Percentiles rank a stretch among this genome's conserved stretches.
phyloP scores from a whole-genome alignment of 2,888 invertebrate genomes.

The Sinotaia quadrata region DNA sequence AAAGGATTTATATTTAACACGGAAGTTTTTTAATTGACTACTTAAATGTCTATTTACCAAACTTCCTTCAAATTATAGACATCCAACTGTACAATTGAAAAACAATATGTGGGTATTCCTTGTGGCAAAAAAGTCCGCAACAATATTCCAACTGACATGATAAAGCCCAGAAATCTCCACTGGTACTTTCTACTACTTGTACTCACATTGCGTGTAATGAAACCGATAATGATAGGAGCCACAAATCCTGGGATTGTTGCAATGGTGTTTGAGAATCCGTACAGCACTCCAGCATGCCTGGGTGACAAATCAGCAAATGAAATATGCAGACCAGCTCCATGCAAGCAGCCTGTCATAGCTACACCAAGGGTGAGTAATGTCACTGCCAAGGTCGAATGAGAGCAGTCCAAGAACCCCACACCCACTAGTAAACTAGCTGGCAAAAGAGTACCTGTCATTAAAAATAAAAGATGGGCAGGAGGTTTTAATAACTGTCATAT shows the following conservation, averaged over 20 bases:
- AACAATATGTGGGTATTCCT: no score
- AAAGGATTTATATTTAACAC: no score
- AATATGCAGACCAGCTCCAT: conserved; percentile 58
- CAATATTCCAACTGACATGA: no score
- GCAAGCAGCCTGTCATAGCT: conserved; percentile 54
- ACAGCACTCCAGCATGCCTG: conserved; percentile 62
- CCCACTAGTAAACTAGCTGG: conserved; percentile 55
- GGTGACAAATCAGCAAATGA: conserved; percentile 67
- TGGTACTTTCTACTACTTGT: conserved; percentile 25
- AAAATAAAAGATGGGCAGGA: no score
- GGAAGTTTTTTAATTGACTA: no score
- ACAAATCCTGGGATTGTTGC: conserved; percentile 63
- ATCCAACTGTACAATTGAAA: no score
- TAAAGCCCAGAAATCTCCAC: neutral
- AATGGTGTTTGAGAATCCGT: conserved; percentile 63
- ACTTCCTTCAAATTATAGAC: no score
- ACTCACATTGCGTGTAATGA: conserved; percentile 54
- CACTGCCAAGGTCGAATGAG: conserved; percentile 48
- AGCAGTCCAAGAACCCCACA: conserved; percentile 55
- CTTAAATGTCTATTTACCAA: no score
- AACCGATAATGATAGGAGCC: conserved; percentile 61
- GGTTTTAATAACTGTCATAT: no score
- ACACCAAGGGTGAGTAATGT: conserved; percentile 57
- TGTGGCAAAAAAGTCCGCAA: no score
- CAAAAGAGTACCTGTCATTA: conserved; percentile 47